These are phyloP conservation scores for Gymnarchus niloticus DNA, from an alignment of 2,113 vertebrate species.

Conservation along the genomic window DNA sequence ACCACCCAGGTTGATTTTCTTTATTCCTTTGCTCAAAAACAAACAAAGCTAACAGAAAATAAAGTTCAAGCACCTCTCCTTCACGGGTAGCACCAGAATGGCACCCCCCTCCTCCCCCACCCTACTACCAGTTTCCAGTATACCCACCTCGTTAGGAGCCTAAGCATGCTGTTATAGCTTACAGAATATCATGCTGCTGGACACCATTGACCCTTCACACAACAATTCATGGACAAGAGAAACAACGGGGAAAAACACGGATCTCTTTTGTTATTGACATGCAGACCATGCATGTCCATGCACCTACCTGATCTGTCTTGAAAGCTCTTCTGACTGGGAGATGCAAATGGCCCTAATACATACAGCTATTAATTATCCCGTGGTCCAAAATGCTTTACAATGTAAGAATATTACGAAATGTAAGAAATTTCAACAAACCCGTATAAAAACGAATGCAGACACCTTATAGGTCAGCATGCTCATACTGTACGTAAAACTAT, in stretches of 20 bases:
- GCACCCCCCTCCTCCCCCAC: neutral
- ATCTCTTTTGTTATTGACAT: slow-evolving; percentile 77
- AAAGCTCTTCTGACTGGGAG: slow-evolving; percentile 58
- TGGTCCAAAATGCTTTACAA: slow-evolving; percentile 85
- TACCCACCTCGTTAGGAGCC: neutral
- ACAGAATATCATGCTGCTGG: neutral
- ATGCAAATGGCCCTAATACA: slow-evolving; percentile 68
- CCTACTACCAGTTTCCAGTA: too few species aligned
- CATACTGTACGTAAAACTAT: slow-evolving; percentile 58
- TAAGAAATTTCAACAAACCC: slow-evolving; percentile 88
- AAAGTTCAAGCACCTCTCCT: neutral
- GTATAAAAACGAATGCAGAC: slow-evolving; percentile 80
- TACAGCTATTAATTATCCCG: slow-evolving; percentile 62
- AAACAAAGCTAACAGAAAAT: neutral
- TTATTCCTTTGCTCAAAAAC: neutral
- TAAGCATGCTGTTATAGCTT: neutral
- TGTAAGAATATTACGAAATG: slow-evolving; percentile 89
- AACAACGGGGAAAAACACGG: slow-evolving; percentile 55
- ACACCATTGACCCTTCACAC: slow-evolving; percentile 18
- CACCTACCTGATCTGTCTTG: slow-evolving; percentile 77
- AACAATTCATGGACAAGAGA: slow-evolving; percentile 60
- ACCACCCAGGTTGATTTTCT: neutral
- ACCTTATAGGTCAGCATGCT: slow-evolving; percentile 76
- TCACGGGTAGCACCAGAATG: neutral
- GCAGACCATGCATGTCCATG: slow-evolving; percentile 75